A percentile compares a stretch with the other conserved stretches of the same genome.
phyloP scores from a whole-genome alignment of 2,888 invertebrate genomes.

The Lasioglossum villosulum region DNA sequence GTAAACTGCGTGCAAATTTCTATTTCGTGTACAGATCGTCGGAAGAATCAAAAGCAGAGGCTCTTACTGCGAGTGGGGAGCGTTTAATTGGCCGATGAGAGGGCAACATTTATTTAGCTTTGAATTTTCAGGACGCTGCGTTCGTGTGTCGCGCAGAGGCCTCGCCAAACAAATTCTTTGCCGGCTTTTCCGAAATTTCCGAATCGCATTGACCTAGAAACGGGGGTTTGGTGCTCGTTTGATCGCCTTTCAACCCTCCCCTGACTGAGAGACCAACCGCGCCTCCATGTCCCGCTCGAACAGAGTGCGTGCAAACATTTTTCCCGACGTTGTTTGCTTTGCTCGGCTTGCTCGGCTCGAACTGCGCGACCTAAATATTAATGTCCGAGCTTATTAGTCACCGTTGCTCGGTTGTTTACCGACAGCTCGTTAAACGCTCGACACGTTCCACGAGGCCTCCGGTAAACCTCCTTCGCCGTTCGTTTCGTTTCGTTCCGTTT shows the following conservation, averaged over 20 bases:
- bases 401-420: slow-evolving; percentile 3
- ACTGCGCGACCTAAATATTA: slow-evolving; percentile 50
- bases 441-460: not conserved
- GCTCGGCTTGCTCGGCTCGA: not conserved
- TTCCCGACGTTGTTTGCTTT: not conserved
- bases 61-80: not conserved
- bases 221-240: not conserved
- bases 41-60: no score
- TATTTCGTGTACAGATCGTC: not conserved
- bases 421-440: slow-evolving; percentile 27
- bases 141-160: not conserved
- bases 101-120: not conserved
- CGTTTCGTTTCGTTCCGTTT: not conserved
- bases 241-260: not conserved
- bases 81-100: not conserved
- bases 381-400: slow-evolving; percentile 36
- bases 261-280: not conserved
- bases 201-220: slow-evolving; percentile 5
- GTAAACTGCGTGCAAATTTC: not conserved
- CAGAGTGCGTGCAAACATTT: slow-evolving; percentile 12
- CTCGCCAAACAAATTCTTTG: not conserved
- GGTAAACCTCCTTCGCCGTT: not conserved
- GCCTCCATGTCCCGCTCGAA: not conserved
- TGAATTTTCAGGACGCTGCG: not conserved
- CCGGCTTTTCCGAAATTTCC: not conserved